Conservation (phyloP, 30 jellyfish, hydroid and myxozoan species). For the Phacellophora camtschatica region DNA sequence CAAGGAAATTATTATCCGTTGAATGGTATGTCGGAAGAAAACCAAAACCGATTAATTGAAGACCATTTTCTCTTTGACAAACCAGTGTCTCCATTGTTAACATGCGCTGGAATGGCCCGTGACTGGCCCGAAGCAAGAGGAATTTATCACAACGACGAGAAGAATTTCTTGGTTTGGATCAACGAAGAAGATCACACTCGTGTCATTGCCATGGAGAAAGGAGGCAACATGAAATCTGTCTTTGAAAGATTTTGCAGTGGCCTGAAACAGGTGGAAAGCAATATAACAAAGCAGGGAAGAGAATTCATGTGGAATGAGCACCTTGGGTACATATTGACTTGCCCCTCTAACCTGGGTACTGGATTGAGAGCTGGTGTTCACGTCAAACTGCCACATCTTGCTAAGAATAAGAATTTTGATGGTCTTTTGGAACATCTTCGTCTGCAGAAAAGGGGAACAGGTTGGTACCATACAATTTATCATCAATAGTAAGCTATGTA, state of each 20-base stretch:
- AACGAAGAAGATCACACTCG: conserved; percentile 90
- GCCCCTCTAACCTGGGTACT: conserved; percentile 91
- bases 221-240: conserved; percentile 83
- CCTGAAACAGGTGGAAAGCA: conserved; percentile 51
- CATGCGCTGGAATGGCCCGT: conserved; percentile 88
- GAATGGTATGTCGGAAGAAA: conserved; percentile 66
- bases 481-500: no score
- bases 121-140: conserved; percentile 98
- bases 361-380: conserved; percentile 94
- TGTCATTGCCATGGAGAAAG: conserved; percentile 79
- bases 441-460: conserved; percentile 86
- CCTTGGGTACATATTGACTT: conserved; percentile 79
- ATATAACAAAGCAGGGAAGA: conserved; percentile 48
- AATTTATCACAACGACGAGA: conserved; percentile 71
- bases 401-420: conserved; percentile 59
- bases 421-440: conserved; percentile 55
- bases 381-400: conserved; percentile 70
- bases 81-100: conserved; percentile 84
- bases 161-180: conserved; percentile 81
- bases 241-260: conserved; percentile 80
- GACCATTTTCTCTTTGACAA: conserved; percentile 81
- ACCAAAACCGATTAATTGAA: conserved; percentile 60
- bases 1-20: conserved; percentile 68
- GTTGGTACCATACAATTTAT: no score
- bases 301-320: conserved; percentile 87